These are phyloP conservation scores for Labeo rohita DNA, from an alignment of 2,113 vertebrate genomes.

Conservation along the genomic window DNA sequence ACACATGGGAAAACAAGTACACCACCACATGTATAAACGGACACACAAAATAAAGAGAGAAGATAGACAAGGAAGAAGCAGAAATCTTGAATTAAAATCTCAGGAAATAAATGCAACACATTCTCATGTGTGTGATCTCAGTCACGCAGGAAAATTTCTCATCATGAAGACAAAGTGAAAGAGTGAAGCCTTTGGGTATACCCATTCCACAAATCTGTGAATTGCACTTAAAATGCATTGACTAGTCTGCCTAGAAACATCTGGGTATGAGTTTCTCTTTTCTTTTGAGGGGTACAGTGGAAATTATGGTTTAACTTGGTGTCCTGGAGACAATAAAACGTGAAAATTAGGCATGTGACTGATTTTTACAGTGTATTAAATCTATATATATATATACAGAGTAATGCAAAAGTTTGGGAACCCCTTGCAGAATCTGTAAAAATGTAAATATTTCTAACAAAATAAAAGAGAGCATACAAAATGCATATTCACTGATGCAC, in stretches of 20 bases:
- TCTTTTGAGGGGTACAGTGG: neutral
- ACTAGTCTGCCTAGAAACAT: neutral
- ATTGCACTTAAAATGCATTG: neutral
- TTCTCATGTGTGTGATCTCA: neutral
- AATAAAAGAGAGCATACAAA: no score
- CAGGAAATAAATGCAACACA: neutral
- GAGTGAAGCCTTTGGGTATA: neutral
- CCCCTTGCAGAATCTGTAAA: no score
- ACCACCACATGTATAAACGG: neutral
- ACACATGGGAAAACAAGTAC: conserved; percentile 3
- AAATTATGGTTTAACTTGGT: neutral
- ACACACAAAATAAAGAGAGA: conserved; percentile 5
- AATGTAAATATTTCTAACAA: no score
- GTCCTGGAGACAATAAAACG: neutral
- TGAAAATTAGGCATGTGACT: neutral
- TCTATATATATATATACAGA: no score
- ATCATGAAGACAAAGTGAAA: neutral
- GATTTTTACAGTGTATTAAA: no score
- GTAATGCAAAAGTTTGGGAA: no score
- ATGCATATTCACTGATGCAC: no score
- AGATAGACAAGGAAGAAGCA: neutral
- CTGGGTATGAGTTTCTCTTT: neutral
- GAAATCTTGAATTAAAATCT: conserved; percentile 8
- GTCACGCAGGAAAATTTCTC: neutral
- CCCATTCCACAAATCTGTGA: neutral